Base-by-base conservation (phyloP, 2,888 invertebrate species). In the Sinentomon sp. region DNA sequence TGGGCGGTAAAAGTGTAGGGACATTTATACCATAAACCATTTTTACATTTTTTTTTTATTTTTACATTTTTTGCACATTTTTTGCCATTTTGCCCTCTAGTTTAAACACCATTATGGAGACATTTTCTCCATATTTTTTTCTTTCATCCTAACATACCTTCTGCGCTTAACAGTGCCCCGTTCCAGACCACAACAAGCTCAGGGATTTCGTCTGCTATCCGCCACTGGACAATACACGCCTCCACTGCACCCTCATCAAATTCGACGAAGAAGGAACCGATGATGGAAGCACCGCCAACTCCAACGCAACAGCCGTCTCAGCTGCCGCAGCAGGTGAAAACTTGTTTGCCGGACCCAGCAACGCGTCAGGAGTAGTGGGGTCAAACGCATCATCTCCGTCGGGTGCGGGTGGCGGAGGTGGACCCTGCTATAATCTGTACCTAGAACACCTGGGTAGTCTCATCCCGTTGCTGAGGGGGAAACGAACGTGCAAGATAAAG, bases 231-330 rank as follows among this genome's bases (percentile, higher is more conserved):
- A 69, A 70, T 34, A 77, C 75, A 35, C 69, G 94, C 5, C 63
- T 92, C 36, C 87, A 92, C 57, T 97, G 97, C 59, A 97, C 94
- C 33, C 92, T 97, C 77, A 70, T 92, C 38, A 65, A 87, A 0
- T 83, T 87, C 50, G 80, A 80, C 40, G 72, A 73, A 39, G 83
- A 83, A 45, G 69, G 68, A 36, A n/a, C n/a, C n/a, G n/a, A n/a
- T n/a, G n/a, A n/a, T n/a, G n/a, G n/a, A n/a, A n/a, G n/a, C 32
- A n/a, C n/a, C n/a, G n/a, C n/a, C n/a, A n/a, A n/a, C n/a, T n/a
- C n/a, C n/a, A n/a, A n/a, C n/a, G n/a, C n/a, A n/a, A n/a, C n/a
- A n/a, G n/a, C n/a, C n/a, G n/a, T n/a, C n/a, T n/a, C n/a, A n/a
- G n/a, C n/a, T n/a, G n/a, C n/a, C n/a, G n/a, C n/a, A n/a, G n/a